Evolutionary conservation across 2,888 invertebrate genomes (phyloP).

Genomic region (Lottia gigantea): DNA sequence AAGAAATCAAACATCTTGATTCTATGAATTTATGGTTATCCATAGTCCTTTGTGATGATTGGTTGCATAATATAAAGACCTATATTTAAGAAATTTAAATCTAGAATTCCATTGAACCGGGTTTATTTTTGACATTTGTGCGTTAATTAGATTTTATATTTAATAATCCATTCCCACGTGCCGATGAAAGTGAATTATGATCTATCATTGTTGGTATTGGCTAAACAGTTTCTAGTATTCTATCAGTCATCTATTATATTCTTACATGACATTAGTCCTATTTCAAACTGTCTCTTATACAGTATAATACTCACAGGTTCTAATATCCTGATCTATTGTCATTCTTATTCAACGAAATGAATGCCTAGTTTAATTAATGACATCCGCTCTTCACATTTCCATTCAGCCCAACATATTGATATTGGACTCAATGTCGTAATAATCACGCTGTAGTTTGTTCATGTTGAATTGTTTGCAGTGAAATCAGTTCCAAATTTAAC

Average conservation of each 20-base stretch:
- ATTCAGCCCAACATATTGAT: not conserved
- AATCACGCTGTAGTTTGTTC: not conserved
- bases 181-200: not conserved
- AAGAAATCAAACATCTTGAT: no score
- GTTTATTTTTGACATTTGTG: no score
- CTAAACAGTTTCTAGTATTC: not conserved
- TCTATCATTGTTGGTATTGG: not conserved
- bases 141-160: no score
- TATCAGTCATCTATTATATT: not conserved
- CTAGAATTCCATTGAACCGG: no score
- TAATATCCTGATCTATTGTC: conserved; percentile 8
- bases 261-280: no score
- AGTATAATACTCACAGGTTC: not conserved
- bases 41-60: no score
- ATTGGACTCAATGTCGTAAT: not conserved
- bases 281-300: not conserved
- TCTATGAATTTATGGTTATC: no score
- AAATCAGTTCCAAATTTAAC: no score
- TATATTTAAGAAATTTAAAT: no score
- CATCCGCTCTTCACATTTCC: not conserved
- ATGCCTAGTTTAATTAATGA: not conserved
- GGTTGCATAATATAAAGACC: no score
- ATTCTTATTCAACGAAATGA: not conserved
- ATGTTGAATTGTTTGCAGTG: not conserved
- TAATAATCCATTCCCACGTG: not conserved